phyloP scores from a whole-genome alignment of 2,797 vertebrate genomes.

The Parauchenoglanis ngamensis region DNA sequence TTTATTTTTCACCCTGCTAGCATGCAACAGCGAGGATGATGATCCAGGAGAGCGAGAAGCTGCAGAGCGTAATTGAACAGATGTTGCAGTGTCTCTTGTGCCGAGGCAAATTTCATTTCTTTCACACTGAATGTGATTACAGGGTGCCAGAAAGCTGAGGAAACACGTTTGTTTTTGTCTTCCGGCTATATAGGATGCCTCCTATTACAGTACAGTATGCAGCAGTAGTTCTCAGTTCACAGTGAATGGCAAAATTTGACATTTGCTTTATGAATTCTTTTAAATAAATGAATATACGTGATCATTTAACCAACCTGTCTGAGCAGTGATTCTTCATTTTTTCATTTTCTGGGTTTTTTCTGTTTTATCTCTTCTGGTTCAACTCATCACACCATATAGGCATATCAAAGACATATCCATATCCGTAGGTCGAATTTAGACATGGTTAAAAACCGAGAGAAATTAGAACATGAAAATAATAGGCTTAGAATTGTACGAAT shows the following conservation, averaged over 20 bases:
- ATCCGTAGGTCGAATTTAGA: background rate
- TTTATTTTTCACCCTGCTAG: conserved; percentile 33
- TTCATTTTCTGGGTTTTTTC: background rate
- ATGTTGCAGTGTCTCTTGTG: conserved; percentile 55
- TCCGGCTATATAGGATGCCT: conserved; percentile 48
- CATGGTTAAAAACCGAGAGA: background rate
- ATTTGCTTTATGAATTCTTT: conserved; percentile 26
- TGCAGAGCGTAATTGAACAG: conserved; percentile 53
- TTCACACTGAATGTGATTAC: conserved; percentile 56
- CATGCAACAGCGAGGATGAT: conserved; percentile 5
- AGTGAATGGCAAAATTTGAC: conserved; percentile 25
- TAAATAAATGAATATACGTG: conserved; percentile 18
- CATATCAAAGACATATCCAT: background rate
- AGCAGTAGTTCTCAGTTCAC: conserved; percentile 38
- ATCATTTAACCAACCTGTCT: conserved; percentile 7
- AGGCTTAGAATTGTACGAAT: background rate
- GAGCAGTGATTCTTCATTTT: background rate
- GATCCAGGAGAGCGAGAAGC: conserved; percentile 41
- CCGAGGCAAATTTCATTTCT: conserved; percentile 57
- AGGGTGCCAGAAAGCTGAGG: conserved; percentile 46
- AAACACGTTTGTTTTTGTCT: conserved; percentile 50
- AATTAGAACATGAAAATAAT: background rate
- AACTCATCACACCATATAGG: background rate
- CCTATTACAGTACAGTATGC: conserved; percentile 45
- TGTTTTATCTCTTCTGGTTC: background rate